A percentile compares a stretch with the other conserved stretches of the same genome.
These are phyloP conservation scores for Pteropus alecto DNA, from an alignment of 2,113 vertebrate species.

Conservation along the genomic window DNA sequence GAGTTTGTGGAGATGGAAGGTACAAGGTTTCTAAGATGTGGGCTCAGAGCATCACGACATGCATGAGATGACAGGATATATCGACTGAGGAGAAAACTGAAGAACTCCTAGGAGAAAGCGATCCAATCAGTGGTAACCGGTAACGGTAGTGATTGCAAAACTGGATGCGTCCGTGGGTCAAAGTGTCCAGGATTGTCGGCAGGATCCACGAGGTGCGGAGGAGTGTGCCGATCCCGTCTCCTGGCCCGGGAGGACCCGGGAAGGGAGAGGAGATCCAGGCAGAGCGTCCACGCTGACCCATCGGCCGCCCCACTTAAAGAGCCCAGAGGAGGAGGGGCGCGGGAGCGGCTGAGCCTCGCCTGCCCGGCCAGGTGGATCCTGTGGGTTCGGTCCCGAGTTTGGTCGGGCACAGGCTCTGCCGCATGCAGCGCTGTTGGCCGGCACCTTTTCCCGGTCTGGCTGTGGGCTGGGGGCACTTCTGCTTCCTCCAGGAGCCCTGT, in stretches of 20 bases:
- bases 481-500: background rate
- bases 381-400: background rate
- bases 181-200: background rate
- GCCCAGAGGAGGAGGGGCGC: background rate
- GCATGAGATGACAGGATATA: background rate
- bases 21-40: background rate
- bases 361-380: background rate
- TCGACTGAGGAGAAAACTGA: background rate
- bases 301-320: background rate
- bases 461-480: background rate
- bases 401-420: background rate
- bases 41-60: background rate
- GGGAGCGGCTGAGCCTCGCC: background rate
- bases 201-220: background rate
- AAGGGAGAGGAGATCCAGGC: background rate
- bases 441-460: background rate
- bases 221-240: background rate
- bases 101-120: background rate
- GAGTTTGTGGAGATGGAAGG: background rate
- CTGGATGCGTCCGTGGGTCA: background rate
- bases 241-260: background rate
- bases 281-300: no score
- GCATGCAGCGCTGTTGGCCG: background rate
- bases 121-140: background rate
- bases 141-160: background rate